These are phyloP conservation scores for Conus ventricosus DNA, from an alignment of 1,140 invertebrate genomes.

Conservation along the genomic window DNA sequence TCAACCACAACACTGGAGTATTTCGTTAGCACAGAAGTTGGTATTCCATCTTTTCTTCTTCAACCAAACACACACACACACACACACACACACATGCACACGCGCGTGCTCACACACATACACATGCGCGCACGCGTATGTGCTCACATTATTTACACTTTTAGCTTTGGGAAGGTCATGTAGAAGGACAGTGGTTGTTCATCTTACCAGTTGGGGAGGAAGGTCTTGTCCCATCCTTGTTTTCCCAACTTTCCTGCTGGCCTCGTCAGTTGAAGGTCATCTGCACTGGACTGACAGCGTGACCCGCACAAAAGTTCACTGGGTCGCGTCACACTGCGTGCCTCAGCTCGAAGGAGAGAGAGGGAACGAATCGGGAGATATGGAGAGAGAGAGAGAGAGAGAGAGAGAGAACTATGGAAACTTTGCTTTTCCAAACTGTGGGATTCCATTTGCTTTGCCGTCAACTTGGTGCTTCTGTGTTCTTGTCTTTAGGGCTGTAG, in stretches of 20 bases:
- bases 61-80: not conserved
- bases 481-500: too few species aligned
- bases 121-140: too few species aligned
- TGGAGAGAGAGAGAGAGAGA: not conserved
- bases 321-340: slow-evolving; percentile 9
- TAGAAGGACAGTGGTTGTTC: not conserved
- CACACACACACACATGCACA: not conserved
- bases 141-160: too few species aligned
- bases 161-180: not conserved
- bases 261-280: slow-evolving; percentile 21
- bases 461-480: too few species aligned
- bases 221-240: not conserved
- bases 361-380: not conserved
- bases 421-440: not conserved
- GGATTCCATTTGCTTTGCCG: too few species aligned
- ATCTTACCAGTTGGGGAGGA: not conserved
- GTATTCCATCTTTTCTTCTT: too few species aligned
- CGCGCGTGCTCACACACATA: not conserved
- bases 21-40: too few species aligned
- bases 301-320: slow-evolving; percentile 26
- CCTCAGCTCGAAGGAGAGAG: slow-evolving; percentile 3
- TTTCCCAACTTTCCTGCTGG: not conserved
- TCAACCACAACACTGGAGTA: too few species aligned
- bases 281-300: slow-evolving; percentile 19
- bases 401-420: slow-evolving; percentile 8